Evolutionary conservation across 1,140 invertebrate genomes (phyloP), one percentile per base, ranked within the genome.

Genomic region (Drosophila micromelanica): DNA sequence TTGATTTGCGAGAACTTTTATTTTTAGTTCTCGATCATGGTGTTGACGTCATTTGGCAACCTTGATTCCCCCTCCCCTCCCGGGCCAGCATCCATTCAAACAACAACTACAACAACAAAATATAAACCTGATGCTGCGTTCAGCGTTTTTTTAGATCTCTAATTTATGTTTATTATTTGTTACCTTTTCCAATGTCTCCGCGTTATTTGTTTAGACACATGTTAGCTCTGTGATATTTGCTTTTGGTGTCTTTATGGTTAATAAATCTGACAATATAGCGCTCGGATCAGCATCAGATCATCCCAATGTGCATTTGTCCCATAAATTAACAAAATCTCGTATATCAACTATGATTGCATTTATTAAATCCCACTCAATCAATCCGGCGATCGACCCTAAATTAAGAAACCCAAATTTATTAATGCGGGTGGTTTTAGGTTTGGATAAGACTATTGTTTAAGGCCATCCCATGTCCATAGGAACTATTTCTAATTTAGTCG

Each of bases 161-260:
- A 87, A 87, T 87, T 87, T 87, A 89, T 87, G 68, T 89, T 89
- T 87, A 87, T 87, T 89, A 73, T 77, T 89, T 89, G 81, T 87
- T 87, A 89, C 84, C 84, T 89, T 87, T 86, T 87, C 69, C 84
- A 86, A 89, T 82, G 56, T 87, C 78, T 89, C 20, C 20, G 1
- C 82, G 84, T 70, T 82, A 73, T 87, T 81, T 89, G 82, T 79
- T 87, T 76, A 67, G 86, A 70, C 78, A 86, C 60, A 87, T 87
- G 70, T 69, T 70, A 49, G 61, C 60, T 68, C 43, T 68, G 68
- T 63, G 67, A 51, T 59, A 59, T 76, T 76, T 67, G 54, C 17
- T 68, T 79, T 79, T 67, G 64, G 73, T 76, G 76, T 82, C 76
- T 82, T 73, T 61, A 87, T 89, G 64, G 56, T 52, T 71, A 61